A percentile compares a stretch with the other conserved stretches of the same genome.
Evolutionary conservation across 2,113 vertebrate genomes (phyloP).

Genomic region (Amazona vittata): DNA sequence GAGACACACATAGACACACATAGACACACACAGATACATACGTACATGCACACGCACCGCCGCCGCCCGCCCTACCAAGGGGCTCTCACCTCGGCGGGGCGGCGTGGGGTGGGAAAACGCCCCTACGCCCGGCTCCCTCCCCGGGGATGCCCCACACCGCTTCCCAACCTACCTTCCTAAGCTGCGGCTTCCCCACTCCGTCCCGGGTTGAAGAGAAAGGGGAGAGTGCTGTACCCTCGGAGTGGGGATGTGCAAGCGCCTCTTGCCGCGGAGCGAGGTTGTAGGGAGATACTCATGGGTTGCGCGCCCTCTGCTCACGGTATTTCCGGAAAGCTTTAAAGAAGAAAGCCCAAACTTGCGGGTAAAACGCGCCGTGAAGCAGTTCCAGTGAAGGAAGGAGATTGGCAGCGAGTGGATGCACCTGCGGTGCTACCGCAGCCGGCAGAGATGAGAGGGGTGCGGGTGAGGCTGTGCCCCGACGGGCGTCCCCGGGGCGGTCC

Average conservation of each 20-base stretch:
- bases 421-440: not conserved
- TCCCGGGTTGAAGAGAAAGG: not conserved
- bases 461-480: not conserved
- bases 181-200: too few species aligned
- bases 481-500: too few species aligned
- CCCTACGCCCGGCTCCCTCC: not conserved
- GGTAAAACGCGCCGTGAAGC: too few species aligned
- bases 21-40: too few species aligned
- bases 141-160: not conserved
- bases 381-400: not conserved
- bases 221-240: not conserved
- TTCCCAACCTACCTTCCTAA: not conserved
- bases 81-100: not conserved
- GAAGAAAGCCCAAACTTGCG: too few species aligned
- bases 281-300: rapidly evolving
- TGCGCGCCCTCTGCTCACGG: not conserved
- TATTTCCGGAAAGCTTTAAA: rapidly evolving
- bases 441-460: not conserved
- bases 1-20: too few species aligned
- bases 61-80: not conserved
- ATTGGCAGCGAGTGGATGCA: not conserved
- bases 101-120: not conserved
- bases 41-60: not conserved
- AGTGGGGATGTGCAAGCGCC: not conserved
- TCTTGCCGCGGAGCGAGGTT: not conserved